phyloP scores from a whole-genome alignment of 2,797 vertebrate genomes.

The Pagetopsis macropterus region DNA sequence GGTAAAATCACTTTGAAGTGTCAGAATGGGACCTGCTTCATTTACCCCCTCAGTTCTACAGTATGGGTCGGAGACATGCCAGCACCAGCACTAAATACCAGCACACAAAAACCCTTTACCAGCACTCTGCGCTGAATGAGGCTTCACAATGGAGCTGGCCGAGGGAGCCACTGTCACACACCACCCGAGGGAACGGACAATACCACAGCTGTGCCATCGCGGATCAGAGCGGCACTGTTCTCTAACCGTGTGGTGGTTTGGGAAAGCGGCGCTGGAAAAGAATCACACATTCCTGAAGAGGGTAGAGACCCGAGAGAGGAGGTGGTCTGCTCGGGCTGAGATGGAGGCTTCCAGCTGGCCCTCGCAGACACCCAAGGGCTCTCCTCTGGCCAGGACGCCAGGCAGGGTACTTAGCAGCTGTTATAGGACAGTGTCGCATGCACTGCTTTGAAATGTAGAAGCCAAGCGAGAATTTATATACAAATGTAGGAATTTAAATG shows the following conservation, averaged over 20 bases:
- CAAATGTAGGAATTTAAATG: constrained; percentile 37
- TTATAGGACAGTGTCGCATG: constrained; percentile 72
- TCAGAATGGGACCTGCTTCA: constrained; percentile 71
- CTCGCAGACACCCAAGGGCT: constrained; percentile 59
- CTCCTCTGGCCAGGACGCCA: constrained; percentile 69
- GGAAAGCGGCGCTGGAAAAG: constrained; percentile 75
- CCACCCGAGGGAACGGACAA: constrained; percentile 73
- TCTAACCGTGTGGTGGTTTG: constrained; percentile 65
- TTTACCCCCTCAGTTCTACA: constrained; percentile 60
- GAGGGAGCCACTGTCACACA: constrained; percentile 71
- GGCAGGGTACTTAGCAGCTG: constrained; percentile 73
- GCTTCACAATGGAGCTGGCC: constrained; percentile 72
- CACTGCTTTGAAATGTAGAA: constrained; percentile 62
- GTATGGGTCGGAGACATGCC: constrained; percentile 57
- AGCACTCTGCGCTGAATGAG: constrained; percentile 69
- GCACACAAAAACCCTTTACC: constrained; percentile 75
- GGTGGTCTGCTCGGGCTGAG: constrained; percentile 60
- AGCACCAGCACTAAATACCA: constrained; percentile 71
- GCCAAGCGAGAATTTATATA: constrained; percentile 56
- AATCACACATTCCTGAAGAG: constrained; percentile 85
- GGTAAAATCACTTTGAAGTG: constrained; percentile 67
- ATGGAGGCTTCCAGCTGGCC: constrained; percentile 78
- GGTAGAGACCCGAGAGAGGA: constrained; percentile 67
- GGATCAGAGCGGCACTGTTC: constrained; percentile 71
- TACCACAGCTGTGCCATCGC: constrained; percentile 69